Percentiles rank a stretch among this genome's conserved stretches.
phyloP scores from a whole-genome alignment of 37 sponge, comb jelly and placozoan genomes.

The Chondrosia reniformis region DNA sequence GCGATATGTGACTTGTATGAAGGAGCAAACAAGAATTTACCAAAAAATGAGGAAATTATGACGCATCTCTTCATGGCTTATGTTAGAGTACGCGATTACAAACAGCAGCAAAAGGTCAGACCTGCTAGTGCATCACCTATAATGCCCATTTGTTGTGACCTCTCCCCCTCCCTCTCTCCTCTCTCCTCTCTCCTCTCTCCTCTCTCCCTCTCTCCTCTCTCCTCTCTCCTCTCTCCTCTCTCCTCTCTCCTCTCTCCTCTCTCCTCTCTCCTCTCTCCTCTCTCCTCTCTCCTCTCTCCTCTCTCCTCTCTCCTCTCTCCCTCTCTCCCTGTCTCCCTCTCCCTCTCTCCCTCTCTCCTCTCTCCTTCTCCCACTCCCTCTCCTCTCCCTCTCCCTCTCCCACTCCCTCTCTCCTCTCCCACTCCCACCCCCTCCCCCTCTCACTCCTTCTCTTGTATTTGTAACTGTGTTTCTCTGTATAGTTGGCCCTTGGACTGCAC shows the following conservation, averaged over 20 bases:
- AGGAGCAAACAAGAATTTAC: conserved; percentile 67
- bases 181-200: background rate
- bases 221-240: background rate
- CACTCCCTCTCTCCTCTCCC: background rate
- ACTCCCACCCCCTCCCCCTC: background rate
- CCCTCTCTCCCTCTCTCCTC: background rate
- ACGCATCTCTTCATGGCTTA: conserved; percentile 97
- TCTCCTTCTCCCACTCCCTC: background rate
- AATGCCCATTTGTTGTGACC: no score
- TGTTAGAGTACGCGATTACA: conserved; percentile 80
- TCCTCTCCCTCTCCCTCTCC: background rate
- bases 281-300: background rate
- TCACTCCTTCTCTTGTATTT: background rate
- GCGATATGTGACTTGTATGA: conserved; percentile 78
- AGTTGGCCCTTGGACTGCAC: conserved; percentile 63
- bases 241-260: background rate
- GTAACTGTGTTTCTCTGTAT: background rate
- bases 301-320: background rate
- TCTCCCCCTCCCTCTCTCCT: background rate
- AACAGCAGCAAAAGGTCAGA: conserved; percentile 89
- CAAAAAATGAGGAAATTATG: conserved; percentile 82
- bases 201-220: background rate
- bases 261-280: background rate
- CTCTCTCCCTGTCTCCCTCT: no score
- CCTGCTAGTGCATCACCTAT: background rate